Percentiles rank a stretch among this genome's conserved stretches.
Conservation (phyloP, 2,797 vertebrate genomes). For the Eutrigla gurnardus region DNA sequence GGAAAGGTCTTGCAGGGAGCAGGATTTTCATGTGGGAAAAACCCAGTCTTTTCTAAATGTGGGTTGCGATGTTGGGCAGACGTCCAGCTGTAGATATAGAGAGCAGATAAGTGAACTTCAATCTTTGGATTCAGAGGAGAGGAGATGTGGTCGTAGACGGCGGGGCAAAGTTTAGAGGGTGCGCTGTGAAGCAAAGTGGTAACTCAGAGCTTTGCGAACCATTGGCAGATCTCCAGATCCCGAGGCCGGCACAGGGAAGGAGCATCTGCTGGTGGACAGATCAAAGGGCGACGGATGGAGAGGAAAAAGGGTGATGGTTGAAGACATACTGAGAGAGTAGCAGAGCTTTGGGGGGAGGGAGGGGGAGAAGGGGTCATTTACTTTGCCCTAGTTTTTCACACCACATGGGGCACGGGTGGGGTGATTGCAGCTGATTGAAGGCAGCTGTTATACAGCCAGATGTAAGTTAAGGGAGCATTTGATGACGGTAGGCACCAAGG, state of each 20-base stretch:
- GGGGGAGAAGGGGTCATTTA: not conserved
- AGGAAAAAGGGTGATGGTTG: not conserved
- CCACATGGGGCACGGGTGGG: not conserved
- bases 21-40: not conserved
- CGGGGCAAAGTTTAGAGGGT: not conserved
- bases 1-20: slow-evolving; percentile 31
- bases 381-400: slow-evolving; percentile 17
- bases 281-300: slow-evolving; percentile 8
- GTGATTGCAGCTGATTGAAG: slow-evolving; percentile 28
- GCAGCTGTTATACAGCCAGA: slow-evolving; percentile 10
- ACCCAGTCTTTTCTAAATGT: slow-evolving; percentile 28
- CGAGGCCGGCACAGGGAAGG: slow-evolving; percentile 2
- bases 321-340: not conserved
- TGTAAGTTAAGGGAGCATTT: slow-evolving; percentile 25
- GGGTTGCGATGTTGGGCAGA: slow-evolving; percentile 32
- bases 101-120: slow-evolving; percentile 4
- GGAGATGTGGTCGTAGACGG: slow-evolving; percentile 14
- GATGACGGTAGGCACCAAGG: slow-evolving; percentile 20
- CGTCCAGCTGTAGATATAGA: slow-evolving; percentile 34
- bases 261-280: slow-evolving; percentile 7
- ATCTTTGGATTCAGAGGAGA: slow-evolving; percentile 13
- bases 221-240: slow-evolving; percentile 8
- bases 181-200: slow-evolving; percentile 7
- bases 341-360: not conserved
- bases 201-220: not conserved